phyloP scores from a whole-genome alignment of 2,888 invertebrate genomes.

The Yponomeuta evonymella region DNA sequence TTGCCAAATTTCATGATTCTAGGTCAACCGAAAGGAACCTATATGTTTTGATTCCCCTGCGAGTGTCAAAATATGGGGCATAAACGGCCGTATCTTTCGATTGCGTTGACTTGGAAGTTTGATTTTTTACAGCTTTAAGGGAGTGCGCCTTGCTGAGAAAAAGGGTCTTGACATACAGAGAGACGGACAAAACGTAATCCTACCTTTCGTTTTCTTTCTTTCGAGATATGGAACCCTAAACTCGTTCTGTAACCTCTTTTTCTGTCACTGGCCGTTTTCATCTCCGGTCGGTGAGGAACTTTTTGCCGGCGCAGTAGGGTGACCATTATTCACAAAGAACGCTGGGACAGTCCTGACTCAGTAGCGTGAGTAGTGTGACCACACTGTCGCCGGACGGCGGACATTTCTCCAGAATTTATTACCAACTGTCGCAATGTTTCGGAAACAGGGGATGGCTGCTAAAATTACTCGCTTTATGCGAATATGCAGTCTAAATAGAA shows the following conservation, averaged over 20 bases:
- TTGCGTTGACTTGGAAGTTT: no score
- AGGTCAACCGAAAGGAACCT: no score
- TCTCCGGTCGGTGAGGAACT: neutral
- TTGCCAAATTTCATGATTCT: no score
- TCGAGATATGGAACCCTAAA: no score
- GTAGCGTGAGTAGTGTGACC: constrained; percentile 16
- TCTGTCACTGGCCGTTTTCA: neutral
- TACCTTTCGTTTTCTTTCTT: no score
- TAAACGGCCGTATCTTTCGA: no score
- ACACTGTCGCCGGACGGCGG: constrained; percentile 13
- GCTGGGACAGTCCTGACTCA: constrained; percentile 21
- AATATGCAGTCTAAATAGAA: neutral
- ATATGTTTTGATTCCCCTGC: no score
- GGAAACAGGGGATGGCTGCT: neutral
- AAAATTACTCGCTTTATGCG: neutral
- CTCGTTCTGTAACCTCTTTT: neutral
- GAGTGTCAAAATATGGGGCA: no score
- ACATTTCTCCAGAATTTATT: constrained; percentile 13
- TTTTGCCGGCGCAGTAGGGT: constrained; percentile 11
- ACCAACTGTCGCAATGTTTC: constrained; percentile 14
- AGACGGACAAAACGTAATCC: no score
- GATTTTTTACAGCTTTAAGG: no score
- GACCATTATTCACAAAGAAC: constrained; percentile 14
- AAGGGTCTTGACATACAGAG: no score
- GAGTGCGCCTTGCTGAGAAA: no score